Evolutionary conservation across 1,140 invertebrate genomes (phyloP), one percentile per base, ranked within the genome.

Genomic region (Gryon sp.): DNA sequence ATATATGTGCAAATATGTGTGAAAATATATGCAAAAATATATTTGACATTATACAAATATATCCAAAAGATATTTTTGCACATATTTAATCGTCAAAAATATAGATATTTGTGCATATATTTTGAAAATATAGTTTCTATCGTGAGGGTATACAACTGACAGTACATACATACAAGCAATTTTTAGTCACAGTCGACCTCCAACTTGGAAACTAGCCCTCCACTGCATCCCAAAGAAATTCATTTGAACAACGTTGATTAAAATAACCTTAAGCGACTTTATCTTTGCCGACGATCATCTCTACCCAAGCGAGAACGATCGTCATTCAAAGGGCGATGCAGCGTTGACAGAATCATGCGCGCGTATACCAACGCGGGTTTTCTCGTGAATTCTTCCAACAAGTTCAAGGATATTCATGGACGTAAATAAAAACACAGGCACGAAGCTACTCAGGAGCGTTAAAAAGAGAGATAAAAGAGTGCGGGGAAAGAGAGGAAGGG

Each of bases 371-470:
- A 65, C 60, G 38, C 36, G 45, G 8, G 19, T 63, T 75, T 75
- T 70, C 70, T 46, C 70, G 60, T 66, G 55, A 75, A 75, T 75
- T 75, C 70, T 55, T 43, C 41, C 59, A 73, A 63, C 70, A 66
- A 66, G 70, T 75, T 66, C 60, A 66, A 66, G 70, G 70, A 75
- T 75, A 66, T 48, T 66, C 52, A 34, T 53, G 45, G 20, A 53
- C 70, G 62, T 36, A 75, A 75, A 75, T 75, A 75, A 75, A 75
- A 66, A 75, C 36, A 38, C 34, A 40, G 53, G 30, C 66, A 75
- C 30, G 70, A 66, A 75, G 11, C 70, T 46, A 34, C 38, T 14
- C 2, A 9, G 34, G 41, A 14, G 30, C n/a, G n/a, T n/a, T n/a
- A n/a, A n/a, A n/a, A n/a, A n/a, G 45, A 20, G 34, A 45, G 46